Base-by-base conservation (phyloP, 2,888 invertebrate genomes). In the Drosophila meridionalis region DNA sequence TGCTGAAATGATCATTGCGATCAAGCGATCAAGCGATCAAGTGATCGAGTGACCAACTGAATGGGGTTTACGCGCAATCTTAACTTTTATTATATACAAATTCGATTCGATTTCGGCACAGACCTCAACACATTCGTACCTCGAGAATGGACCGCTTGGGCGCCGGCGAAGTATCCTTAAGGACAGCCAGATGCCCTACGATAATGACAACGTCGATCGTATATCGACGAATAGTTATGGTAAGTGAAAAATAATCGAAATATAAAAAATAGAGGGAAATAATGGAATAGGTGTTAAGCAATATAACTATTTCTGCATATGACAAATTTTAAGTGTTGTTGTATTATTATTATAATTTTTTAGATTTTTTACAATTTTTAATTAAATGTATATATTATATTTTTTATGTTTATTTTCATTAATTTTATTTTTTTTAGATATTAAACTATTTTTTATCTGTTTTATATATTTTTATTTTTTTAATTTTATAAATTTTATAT, bases 151-250 rank as follows among this genome's bases (percentile, higher is more conserved):
- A 69, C 96, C 96, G 28, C 95, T 95, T 8, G 82, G 73, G 68
- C 94, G 96, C 82, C 95, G 96, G 78, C 96, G 96, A 91, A 96
- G 96, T 92, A 96, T 96, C 87, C 94, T 96, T 57, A 95, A 96
- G 91, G 95, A 95, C 91, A 20, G 32, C 0, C 94, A 94, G 1
- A 57, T 69, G 28, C 78, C 89, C 7, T 81, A 89, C 67, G 93
- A 94, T 64, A 92, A 89, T 72, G 93, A 93, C 74, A 92, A 93
- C 47, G 32, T 52, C 20, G 90, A 93, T 78, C 93, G 92, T 74
- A 92, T 91, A 63, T 93, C 93, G n/a, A 82, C 83, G 38, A 87
- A 92, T 45, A 93, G 93, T 74, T 89, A 84, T 66, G 93, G 93
- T 92, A 75, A 92, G 92, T 87, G 8, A 0, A 20, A 12, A 4